Base-by-base conservation (phyloP, 2,888 invertebrate genomes). In the Parnassius orleans region DNA sequence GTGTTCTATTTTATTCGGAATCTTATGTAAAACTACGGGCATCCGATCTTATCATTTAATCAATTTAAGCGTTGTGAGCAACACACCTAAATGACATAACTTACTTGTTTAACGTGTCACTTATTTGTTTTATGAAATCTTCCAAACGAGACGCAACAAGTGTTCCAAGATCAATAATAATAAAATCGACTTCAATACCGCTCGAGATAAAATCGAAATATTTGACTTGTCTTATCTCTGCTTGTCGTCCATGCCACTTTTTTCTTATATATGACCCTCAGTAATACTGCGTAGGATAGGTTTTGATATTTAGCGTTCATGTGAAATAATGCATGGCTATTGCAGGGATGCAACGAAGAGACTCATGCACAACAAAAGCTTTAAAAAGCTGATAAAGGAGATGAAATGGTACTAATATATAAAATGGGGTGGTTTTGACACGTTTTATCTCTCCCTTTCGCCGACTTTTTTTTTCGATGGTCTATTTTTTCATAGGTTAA, bases 101-200 rank as follows among this genome's bases (percentile, higher is more conserved):
- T 59, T 52, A 33, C 44, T 44, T 14, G n/a, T 24, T 61, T 51
- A 51, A 61, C 51, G 61, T 56, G 53, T 53, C 47, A 11, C 46
- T 14, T 19, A 19, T 24, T 24, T 53, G 56, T 54, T 51, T 47
- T 58, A 33, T 44, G 61, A 52, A 57, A 57, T 42, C 41, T 5
- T 15, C 56, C n/a, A 9, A 10, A 19, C 24, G 14, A 2, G 53
- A 43, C 52, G 63, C 60, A 63, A 63, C 63, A 63, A 63, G 63
- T 60, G 63, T 63, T 56, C 46, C 19, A 5, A 52, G 60, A 60
- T 60, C 60, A 43, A 63, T 60, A 52, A 63, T 63, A 63, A 60
- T 63, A 63, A 63, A 63, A 60, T 63, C 59, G n/a, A 56, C 56
- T 63, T 60, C 63, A 52, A 60, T 60, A 60, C 60, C 54, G 59